Percentiles rank a stretch among this genome's conserved stretches.
phyloP scores from a whole-genome alignment of 2,888 invertebrate genomes.

The Thecophora atra region DNA sequence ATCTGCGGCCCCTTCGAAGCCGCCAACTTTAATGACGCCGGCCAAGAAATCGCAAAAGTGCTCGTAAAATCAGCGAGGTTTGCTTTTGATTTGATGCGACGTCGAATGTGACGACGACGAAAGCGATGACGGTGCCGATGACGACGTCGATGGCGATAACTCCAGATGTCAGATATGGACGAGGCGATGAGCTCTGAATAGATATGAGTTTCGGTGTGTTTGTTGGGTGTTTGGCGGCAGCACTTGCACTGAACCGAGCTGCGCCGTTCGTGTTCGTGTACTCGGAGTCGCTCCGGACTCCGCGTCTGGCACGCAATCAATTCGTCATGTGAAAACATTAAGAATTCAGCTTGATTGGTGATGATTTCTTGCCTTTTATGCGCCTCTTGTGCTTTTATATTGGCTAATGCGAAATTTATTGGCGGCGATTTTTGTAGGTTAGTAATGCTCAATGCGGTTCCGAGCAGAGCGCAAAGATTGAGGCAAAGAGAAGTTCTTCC shows the following conservation, averaged over 20 bases:
- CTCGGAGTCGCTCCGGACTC: not conserved
- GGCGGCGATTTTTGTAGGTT: constrained; percentile 30
- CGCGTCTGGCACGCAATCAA: constrained; percentile 32
- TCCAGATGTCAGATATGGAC: constrained; percentile 30
- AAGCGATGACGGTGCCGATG: not conserved
- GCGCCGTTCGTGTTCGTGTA: not conserved
- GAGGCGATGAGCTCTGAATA: constrained; percentile 31
- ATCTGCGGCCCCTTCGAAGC: not conserved
- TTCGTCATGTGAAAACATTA: constrained; percentile 40
- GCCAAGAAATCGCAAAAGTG: constrained; percentile 18
- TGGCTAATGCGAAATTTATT: constrained; percentile 60
- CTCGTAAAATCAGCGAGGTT: constrained; percentile 36
- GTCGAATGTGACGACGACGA: not conserved
- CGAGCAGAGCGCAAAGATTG: not conserved
- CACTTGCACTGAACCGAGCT: not conserved
- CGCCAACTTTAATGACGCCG: constrained; percentile 35
- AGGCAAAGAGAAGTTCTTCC: not conserved
- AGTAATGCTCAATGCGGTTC: not conserved
- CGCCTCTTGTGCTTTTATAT: constrained; percentile 51
- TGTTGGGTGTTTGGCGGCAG: not conserved
- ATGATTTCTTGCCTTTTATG: constrained; percentile 35
- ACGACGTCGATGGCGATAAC: constrained; percentile 5
- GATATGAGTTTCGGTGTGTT: not conserved
- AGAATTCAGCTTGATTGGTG: constrained; percentile 37
- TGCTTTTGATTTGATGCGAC: constrained; percentile 35